phyloP scores from a whole-genome alignment of 2,888 invertebrate species.

The Andrena praecox region DNA sequence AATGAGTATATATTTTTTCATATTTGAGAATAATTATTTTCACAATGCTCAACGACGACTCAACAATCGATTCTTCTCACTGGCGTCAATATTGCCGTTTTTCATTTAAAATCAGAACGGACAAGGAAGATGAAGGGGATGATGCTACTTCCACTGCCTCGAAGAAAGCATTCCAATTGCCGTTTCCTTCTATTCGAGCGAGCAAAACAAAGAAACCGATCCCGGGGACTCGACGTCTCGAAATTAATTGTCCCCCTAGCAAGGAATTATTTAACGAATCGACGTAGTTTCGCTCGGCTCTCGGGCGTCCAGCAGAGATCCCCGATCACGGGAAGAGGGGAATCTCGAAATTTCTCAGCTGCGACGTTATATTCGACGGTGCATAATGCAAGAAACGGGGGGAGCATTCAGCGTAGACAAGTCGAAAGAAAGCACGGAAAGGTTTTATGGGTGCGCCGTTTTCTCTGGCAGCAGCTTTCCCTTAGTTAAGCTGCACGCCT shows the following conservation, averaged over 20 bases:
- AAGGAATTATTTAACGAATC: constrained; percentile 60
- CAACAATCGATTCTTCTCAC: constrained; percentile 11
- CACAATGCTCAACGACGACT: background rate
- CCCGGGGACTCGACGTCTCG: constrained; percentile 35
- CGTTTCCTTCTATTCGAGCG: constrained; percentile 33
- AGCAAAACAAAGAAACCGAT: constrained; percentile 36
- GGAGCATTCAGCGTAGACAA: constrained; percentile 35
- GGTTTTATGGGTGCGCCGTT: constrained; percentile 37
- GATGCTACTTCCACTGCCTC: constrained; percentile 30
- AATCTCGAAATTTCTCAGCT: constrained; percentile 57
- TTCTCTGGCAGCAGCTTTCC: constrained; percentile 24
- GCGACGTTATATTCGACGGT: constrained; percentile 46
- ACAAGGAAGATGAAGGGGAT: background rate
- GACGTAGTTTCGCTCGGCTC: constrained; percentile 10
- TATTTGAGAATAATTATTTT: background rate
- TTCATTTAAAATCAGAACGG: constrained; percentile 24
- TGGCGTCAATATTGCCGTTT: background rate
- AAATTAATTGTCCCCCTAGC: constrained; percentile 62
- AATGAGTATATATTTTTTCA: background rate
- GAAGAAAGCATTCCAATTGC: constrained; percentile 50
- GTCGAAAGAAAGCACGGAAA: constrained; percentile 33
- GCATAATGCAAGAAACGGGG: constrained; percentile 46
- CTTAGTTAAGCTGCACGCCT: constrained; percentile 20
- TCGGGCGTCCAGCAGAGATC: constrained; percentile 1
- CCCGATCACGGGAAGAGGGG: constrained; percentile 11